Conservation (phyloP, 2,113 vertebrate genomes). For the Cyanoliseus patagonus region DNA sequence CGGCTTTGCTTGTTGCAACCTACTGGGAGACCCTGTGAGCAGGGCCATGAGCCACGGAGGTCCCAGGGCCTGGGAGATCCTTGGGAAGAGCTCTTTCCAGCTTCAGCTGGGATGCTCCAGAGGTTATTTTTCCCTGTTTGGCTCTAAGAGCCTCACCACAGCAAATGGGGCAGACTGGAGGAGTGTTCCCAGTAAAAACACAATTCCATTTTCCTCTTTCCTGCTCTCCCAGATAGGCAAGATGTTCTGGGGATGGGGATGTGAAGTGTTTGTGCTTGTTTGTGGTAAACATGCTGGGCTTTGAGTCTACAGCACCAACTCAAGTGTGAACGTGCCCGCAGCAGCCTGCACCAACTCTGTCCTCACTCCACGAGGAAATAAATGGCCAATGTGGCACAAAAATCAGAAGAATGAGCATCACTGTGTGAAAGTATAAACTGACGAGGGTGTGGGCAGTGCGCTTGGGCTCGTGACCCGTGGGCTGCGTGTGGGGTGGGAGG, state of each 20-base stretch:
- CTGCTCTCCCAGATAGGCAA: neutral
- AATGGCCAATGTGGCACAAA: neutral
- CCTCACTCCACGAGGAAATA: neutral
- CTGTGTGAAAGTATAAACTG: conserved; percentile 29
- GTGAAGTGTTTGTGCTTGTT: fast-evolving
- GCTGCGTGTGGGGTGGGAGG: neutral
- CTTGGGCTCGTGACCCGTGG: neutral
- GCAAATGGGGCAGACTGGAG: no score
- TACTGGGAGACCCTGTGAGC: neutral
- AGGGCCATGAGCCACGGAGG: fast-evolving
- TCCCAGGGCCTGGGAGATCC: neutral
- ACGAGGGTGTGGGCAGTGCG: conserved; percentile 18
- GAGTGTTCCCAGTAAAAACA: neutral
- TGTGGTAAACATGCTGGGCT: neutral
- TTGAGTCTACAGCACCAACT: fast-evolving
- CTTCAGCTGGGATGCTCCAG: neutral
- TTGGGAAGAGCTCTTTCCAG: neutral
- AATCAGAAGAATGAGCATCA: neutral
- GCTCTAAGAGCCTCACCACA: neutral
- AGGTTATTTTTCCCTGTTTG: neutral
- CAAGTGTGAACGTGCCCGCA: neutral
- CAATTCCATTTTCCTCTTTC: neutral
- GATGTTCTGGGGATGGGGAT: neutral
- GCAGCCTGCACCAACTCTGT: neutral
- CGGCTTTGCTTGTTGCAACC: neutral